These are phyloP conservation scores for Neodiprion virginianus DNA, from an alignment of 1,140 invertebrate species.

Conservation along the genomic window DNA sequence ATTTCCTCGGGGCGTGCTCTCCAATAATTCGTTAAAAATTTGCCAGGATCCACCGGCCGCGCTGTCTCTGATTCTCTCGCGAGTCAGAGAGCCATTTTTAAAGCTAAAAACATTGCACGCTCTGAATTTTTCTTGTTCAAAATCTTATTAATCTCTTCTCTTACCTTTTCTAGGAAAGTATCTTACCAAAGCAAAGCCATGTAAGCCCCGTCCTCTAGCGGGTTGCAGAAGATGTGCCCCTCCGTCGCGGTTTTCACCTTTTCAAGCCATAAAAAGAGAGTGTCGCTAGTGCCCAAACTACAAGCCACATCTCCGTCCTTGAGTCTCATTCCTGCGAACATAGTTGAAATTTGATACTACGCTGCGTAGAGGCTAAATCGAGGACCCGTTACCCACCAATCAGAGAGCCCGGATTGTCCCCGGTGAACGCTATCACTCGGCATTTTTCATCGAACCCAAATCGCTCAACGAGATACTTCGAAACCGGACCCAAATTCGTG, in stretches of 20 bases:
- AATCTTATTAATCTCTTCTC: slow-evolving; percentile 8
- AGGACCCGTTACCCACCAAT: slow-evolving; percentile 65
- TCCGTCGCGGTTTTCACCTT: slow-evolving; percentile 71
- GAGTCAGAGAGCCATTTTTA: slow-evolving; percentile 91
- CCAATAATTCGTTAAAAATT: slow-evolving; percentile 82
- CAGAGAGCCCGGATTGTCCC: slow-evolving; percentile 90
- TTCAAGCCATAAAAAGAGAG: slow-evolving; percentile 81
- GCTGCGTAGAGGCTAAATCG: too few species aligned
- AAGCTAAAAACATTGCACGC: slow-evolving; percentile 69
- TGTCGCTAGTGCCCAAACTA: slow-evolving; percentile 94
- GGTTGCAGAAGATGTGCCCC: slow-evolving; percentile 89
- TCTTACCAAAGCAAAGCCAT: slow-evolving; percentile 89
- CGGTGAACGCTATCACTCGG: slow-evolving; percentile 87
- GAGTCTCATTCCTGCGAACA: slow-evolving; percentile 75
- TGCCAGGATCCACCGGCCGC: slow-evolving; percentile 83
- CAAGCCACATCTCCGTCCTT: slow-evolving; percentile 83
- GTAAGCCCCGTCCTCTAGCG: slow-evolving; percentile 75
- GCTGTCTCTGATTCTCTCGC: slow-evolving; percentile 82
- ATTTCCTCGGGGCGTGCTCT: slow-evolving; percentile 87
- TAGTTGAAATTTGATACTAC: neutral
- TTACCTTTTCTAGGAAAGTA: neutral
- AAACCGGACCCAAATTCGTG: slow-evolving; percentile 75
- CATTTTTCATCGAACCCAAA: slow-evolving; percentile 86
- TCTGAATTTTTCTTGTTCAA: slow-evolving; percentile 13
- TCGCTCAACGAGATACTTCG: slow-evolving; percentile 80